Evolutionary conservation across 92 coral and sea anemone genomes (phyloP).

Genomic region (Desmophyllum pertusum): DNA sequence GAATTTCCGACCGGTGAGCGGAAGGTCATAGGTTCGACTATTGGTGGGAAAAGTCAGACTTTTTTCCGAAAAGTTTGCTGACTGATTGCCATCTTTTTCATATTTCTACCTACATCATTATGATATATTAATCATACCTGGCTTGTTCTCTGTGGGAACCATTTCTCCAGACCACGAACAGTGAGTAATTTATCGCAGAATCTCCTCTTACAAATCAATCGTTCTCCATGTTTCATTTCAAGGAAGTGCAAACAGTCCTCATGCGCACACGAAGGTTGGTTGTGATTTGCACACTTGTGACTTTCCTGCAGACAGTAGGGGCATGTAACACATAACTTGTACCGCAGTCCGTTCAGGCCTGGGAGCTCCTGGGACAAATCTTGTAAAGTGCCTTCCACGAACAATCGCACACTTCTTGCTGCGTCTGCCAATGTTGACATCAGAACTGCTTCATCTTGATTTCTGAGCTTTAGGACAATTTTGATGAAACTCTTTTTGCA

Average conservation of each 20-base stretch:
- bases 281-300: not conserved
- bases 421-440: too few relatives aligned
- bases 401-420: not conserved
- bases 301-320: not conserved
- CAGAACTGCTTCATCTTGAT: too few relatives aligned
- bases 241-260: not conserved
- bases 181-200: not conserved
- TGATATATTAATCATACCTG: not conserved
- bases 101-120: too few relatives aligned
- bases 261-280: not conserved
- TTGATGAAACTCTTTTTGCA: too few relatives aligned
- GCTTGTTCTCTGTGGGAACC: not conserved
- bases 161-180: not conserved
- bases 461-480: not conserved
- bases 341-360: not conserved
- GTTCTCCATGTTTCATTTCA: not conserved
- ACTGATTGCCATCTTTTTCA: too few relatives aligned
- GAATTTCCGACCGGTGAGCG: too few relatives aligned
- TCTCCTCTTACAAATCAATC: not conserved
- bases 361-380: not conserved
- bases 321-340: not conserved
- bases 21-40: too few relatives aligned
- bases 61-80: too few relatives aligned
- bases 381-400: not conserved
- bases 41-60: too few relatives aligned